Evolutionary conservation across 2,888 invertebrate species (phyloP), one percentile per base, ranked within the genome.

Genomic region (Tribolium freemani): DNA sequence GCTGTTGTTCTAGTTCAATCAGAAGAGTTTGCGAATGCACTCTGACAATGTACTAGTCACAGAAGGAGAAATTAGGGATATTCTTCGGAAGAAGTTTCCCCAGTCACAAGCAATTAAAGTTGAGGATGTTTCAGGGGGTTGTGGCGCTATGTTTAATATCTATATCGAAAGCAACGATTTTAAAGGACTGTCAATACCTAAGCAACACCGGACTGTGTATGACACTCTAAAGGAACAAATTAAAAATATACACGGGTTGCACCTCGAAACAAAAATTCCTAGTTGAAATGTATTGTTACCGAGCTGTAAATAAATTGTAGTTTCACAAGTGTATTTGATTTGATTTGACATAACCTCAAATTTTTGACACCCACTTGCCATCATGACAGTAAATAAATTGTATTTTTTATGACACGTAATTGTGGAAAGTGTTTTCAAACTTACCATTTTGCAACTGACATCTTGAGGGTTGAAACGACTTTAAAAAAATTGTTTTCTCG

Each of bases 71-170:
- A 86, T 90, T 78, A 83, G 82, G 74, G 76, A 81, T 44, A 86
- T 88, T 71, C 81, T 90, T 64, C 82, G 82, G 70, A 81, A 83
- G 57, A 86, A 82, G 71, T 88, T 93, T 82, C 93, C 93, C 0
- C 88, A 89, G 58, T 92, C 93, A 8, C 88, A 89, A 6, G 86
- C 88, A 53, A 89, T 94, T 67, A 88, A 90, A 81, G 91, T 94
- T 0, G 88, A 89, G 71, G 94, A 94, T 81, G 91, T 93, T 53
- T 94, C 94, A 10, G 95, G 94, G 69, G 93, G 94, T 57, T 93
- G 95, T 84, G 94, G 94, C 1, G 93, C 94, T 10, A 94, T 94
- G 94, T 94, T 91, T 85, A 93, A 93, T 86, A 90, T 91, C 30
- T 88, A 88, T 80, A 89, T 94, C 8, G 90, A 92, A 85, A 90